Conservation (phyloP, 2,797 vertebrate genomes). For the Schizopygopsis pylzovi region DNA sequence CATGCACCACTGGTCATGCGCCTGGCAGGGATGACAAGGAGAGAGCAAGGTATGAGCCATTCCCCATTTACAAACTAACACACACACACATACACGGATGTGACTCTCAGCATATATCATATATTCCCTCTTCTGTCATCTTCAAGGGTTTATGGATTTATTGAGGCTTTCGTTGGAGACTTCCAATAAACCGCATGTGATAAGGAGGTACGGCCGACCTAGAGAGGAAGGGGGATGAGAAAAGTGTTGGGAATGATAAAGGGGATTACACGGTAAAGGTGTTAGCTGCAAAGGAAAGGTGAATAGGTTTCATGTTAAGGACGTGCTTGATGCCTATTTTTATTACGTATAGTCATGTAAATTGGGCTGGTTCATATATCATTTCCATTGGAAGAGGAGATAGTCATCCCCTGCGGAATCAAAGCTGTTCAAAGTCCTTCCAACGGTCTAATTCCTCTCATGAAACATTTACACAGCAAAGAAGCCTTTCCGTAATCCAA, state of each 20-base stretch:
- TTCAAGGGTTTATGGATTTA: slow-evolving; percentile 47
- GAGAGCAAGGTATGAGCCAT: slow-evolving; percentile 75
- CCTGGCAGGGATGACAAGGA: slow-evolving; percentile 68
- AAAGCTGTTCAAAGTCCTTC: too few species aligned
- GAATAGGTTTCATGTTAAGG: slow-evolving; percentile 33
- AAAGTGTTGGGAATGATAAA: slow-evolving; percentile 37
- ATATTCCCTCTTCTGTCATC: slow-evolving; percentile 35
- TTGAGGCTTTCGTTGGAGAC: slow-evolving; percentile 19
- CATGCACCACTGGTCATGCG: slow-evolving; percentile 54
- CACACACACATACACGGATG: slow-evolving; percentile 33
- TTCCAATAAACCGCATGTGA: slow-evolving; percentile 40
- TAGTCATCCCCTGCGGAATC: neutral
- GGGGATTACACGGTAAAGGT: slow-evolving; percentile 28
- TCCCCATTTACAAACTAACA: slow-evolving; percentile 69
- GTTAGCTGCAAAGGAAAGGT: slow-evolving; percentile 39
- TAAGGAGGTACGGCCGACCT: slow-evolving; percentile 11
- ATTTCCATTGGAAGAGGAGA: slow-evolving; percentile 27
- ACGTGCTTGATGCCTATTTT: slow-evolving; percentile 39
- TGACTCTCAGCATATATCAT: slow-evolving; percentile 4
- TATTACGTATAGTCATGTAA: slow-evolving; percentile 31
- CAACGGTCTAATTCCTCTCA: slow-evolving; percentile 20
- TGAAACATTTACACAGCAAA: slow-evolving; percentile 35
- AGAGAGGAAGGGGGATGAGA: slow-evolving; percentile 12
- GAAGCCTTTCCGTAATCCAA: slow-evolving; percentile 43
- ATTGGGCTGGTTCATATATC: slow-evolving; percentile 25